Evolutionary conservation across 1,140 invertebrate species (phyloP).

Genomic region (Zaprionus tsacasi): DNA sequence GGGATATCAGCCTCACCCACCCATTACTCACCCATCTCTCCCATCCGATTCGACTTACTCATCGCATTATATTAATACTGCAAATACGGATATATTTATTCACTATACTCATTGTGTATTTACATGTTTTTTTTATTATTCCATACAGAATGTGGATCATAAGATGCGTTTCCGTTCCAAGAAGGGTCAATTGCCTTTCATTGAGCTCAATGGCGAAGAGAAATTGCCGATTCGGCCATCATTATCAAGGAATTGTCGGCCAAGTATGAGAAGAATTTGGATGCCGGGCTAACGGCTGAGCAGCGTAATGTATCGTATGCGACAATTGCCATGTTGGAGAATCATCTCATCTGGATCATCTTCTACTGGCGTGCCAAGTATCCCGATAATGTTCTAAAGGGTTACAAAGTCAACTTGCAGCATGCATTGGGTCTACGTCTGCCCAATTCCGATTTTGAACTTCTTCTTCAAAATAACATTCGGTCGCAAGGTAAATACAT

Average conservation of each 20-base stretch:
- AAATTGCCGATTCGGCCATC: constrained; percentile 94
- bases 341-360: constrained; percentile 95
- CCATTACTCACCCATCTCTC: constrained; percentile 55
- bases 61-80: constrained; percentile 1
- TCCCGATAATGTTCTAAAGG: constrained; percentile 92
- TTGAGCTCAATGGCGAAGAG: constrained; percentile 97
- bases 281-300: constrained; percentile 90
- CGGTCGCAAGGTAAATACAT: constrained; percentile 90
- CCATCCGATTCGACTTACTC: constrained; percentile 44
- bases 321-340: constrained; percentile 98
- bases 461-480: constrained; percentile 96
- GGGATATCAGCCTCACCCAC: constrained; percentile 35
- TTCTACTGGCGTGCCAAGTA: constrained; percentile 95
- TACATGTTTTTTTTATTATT: constrained; percentile 3
- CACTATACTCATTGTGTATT: constrained; percentile 7
- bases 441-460: constrained; percentile 94
- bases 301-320: constrained; percentile 95
- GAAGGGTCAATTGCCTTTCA: constrained; percentile 96
- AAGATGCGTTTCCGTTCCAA: constrained; percentile 96
- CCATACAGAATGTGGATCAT: constrained; percentile 95
- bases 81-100: neutral
- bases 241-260: constrained; percentile 94
- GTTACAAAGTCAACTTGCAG: constrained; percentile 95
- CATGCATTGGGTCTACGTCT: constrained; percentile 93
- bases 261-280: constrained; percentile 93